Percentiles rank a stretch among this genome's conserved stretches.
phyloP scores from a whole-genome alignment of 2,113 vertebrate genomes.

The Coreoperca whiteheadi region DNA sequence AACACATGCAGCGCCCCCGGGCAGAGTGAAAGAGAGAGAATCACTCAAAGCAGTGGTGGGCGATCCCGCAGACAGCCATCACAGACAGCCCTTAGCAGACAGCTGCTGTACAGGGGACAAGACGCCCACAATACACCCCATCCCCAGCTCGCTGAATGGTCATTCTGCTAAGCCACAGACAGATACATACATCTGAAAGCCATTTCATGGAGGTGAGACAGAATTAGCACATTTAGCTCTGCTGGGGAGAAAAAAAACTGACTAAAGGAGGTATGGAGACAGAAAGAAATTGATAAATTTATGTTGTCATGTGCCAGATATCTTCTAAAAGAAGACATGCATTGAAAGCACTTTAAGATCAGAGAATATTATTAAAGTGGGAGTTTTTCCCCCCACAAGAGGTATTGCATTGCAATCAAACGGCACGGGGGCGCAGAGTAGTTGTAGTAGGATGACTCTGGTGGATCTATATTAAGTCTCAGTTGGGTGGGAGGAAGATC shows the following conservation, averaged over 20 bases:
- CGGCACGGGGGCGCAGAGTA: slow-evolving; percentile 32
- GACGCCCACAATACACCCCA: slow-evolving; percentile 52
- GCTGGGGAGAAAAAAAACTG: slow-evolving; percentile 22
- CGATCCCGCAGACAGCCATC: slow-evolving; percentile 67
- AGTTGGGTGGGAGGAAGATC: slow-evolving; percentile 55
- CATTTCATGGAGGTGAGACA: slow-evolving; percentile 49
- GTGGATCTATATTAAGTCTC: slow-evolving; percentile 76
- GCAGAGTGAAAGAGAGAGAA: slow-evolving; percentile 64
- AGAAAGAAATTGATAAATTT: slow-evolving; percentile 14
- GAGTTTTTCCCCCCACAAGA: slow-evolving; percentile 18
- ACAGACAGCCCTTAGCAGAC: slow-evolving; percentile 55
- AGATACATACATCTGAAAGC: slow-evolving; percentile 55
- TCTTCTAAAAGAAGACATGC: slow-evolving; percentile 12
- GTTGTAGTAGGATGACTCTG: slow-evolving; percentile 63
- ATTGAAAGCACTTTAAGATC: slow-evolving; percentile 50
- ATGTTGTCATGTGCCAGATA: slow-evolving; percentile 15
- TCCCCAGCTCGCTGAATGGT: slow-evolving; percentile 47
- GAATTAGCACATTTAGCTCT: slow-evolving; percentile 60
- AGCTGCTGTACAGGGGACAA: slow-evolving; percentile 43
- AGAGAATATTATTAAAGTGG: slow-evolving; percentile 48
- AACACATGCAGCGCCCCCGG: slow-evolving; percentile 66
- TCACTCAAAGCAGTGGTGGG: slow-evolving; percentile 63
- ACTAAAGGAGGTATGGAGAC: neutral
- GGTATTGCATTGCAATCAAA: slow-evolving; percentile 69
- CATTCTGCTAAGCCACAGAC: slow-evolving; percentile 60